Base-by-base conservation (phyloP, 2,797 vertebrate species). In the Cuculus canorus region DNA sequence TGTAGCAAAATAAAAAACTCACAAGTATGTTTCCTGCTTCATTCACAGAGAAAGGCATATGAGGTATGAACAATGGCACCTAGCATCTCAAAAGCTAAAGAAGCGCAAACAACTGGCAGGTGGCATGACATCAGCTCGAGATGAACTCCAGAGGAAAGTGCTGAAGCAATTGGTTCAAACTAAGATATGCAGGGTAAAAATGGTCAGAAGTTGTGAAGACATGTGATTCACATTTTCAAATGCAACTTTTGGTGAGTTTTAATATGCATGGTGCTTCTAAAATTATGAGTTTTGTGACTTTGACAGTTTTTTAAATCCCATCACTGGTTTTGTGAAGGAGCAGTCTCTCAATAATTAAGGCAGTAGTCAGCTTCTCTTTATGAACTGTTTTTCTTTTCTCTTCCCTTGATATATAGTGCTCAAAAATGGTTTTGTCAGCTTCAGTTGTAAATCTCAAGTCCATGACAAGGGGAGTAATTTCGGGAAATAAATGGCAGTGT, bases 401-500 rank as follows among this genome's bases (percentile, higher is more conserved):
- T 63, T 4, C 18, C 3, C 16, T 88, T 90, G 56, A 87, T 92
- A 33, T 73, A 87, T 37, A 60, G 30, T 35, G 21, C 18, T 77
- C 68, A 82, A 70, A 88, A 96, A 84, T 32, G 10, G 43, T 90
- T 88, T 71, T 90, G 45, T 77, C 39, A 63, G 21, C 68, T 70
- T 88, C 75, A 88, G 45, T 71, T 77, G 17, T 95, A 94, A 94
- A 92, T 94, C 64, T 82, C 21, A 48, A 82, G 35, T 80, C 41
- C 17, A 32, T 33, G 86, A 82, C 88, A 90, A 66, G 43, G 52
- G 35, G 78, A 94, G 64, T 35, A 70, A 76, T 91, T 95, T 86
- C 52, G n/a, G 66, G 43, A 83, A 91, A 96, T 22, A 84, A 95
- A 90, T 41, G 39, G 52, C 30, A 76, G 22, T 45, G 23, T 70